Conservation (phyloP, 2,888 invertebrate species). For the Rhagophthalmus giganteus region DNA sequence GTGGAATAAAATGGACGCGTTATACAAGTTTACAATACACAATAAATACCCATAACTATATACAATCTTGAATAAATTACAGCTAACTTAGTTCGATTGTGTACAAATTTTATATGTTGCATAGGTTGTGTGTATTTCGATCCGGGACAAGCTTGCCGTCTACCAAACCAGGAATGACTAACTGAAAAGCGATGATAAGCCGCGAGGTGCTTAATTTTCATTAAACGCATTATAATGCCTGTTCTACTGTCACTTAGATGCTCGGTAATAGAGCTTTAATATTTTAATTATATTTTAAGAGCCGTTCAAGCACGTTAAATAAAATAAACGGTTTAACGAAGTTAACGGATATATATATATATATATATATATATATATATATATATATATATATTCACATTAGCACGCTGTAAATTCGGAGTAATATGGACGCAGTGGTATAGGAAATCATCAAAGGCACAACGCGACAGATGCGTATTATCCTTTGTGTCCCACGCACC, state of each 20-base stretch:
- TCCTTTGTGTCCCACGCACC: conserved; percentile 49
- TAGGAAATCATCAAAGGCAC: conserved; percentile 51
- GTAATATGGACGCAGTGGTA: conserved; percentile 47
- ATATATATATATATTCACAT: conserved; percentile 36
- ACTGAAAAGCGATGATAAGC: no score
- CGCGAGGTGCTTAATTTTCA: conserved; percentile 7
- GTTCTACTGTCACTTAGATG: conserved; percentile 12
- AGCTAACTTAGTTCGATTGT: no score
- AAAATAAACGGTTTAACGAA: conserved; percentile 49
- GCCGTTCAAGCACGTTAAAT: conserved; percentile 14
- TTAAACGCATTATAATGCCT: conserved; percentile 9
- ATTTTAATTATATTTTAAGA: conserved; percentile 13
- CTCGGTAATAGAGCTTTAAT: conserved; percentile 11
- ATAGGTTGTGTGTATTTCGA: no score
- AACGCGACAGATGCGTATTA: conserved; percentile 52
- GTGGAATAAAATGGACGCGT: no score
- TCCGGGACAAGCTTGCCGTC: no score
- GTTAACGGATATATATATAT: conserved; percentile 45
- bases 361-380: no score
- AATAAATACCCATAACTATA: no score
- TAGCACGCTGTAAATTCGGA: conserved; percentile 46
- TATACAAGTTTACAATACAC: no score
- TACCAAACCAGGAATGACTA: no score
- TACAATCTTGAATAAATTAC: no score
- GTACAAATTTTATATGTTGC: no score